phyloP scores from a whole-genome alignment of 92 coral and sea anemone genomes.

The Umimayanthus chanpuru region DNA sequence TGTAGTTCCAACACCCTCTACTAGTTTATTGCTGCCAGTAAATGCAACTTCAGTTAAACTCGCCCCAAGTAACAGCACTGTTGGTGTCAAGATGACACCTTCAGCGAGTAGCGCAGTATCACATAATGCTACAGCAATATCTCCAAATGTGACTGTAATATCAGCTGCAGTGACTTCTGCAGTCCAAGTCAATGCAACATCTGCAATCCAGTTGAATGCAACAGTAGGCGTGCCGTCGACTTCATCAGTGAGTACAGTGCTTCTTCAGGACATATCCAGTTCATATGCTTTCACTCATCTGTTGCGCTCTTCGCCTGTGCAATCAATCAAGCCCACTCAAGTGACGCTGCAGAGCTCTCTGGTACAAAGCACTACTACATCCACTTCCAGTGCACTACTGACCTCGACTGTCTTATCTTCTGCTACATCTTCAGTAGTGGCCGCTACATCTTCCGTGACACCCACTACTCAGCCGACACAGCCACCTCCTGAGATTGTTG shows the following conservation, averaged over 20 bases:
- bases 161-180: neutral
- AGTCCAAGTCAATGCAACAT: neutral
- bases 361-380: conserved; percentile 11
- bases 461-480: conserved; percentile 31
- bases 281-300: neutral
- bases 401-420: conserved; percentile 37
- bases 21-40: neutral
- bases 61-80: conserved; percentile 3
- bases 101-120: neutral
- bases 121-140: neutral
- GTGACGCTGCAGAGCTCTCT: conserved; percentile 7
- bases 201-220: neutral
- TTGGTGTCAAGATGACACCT: neutral
- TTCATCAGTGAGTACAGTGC: neutral
- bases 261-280: neutral
- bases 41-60: conserved; percentile 1
- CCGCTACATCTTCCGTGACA: conserved; percentile 17
- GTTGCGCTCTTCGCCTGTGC: neutral
- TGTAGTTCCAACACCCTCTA: conserved; percentile 47
- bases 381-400: neutral
- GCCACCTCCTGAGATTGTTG: neutral
- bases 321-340: conserved; percentile 20
- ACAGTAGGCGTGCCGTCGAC: neutral
- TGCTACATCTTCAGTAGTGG: conserved; percentile 16
- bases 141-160: neutral